phyloP scores from a whole-genome alignment of 2,888 invertebrate species.

The Ennomos erosarius region DNA sequence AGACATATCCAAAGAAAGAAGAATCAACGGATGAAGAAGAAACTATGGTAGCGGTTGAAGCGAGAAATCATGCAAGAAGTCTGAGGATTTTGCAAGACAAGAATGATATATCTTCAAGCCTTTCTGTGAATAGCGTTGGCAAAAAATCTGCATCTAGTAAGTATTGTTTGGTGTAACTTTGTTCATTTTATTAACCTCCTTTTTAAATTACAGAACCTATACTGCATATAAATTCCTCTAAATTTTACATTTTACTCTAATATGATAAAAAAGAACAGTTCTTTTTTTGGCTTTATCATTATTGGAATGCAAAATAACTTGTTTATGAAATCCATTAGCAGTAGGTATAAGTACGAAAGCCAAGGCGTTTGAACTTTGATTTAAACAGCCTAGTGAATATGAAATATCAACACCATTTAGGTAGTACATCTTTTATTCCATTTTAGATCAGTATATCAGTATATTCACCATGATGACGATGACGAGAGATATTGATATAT shows the following conservation, averaged over 20 bases:
- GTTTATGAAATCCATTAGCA: slow-evolving; percentile 18
- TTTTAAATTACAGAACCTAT: too few species aligned
- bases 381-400: slow-evolving; percentile 10
- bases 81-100: slow-evolving; percentile 67
- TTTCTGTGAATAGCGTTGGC: slow-evolving; percentile 87
- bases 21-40: slow-evolving; percentile 81
- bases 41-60: slow-evolving; percentile 87
- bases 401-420: slow-evolving; percentile 7
- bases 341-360: slow-evolving; percentile 2
- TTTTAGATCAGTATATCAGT: too few species aligned
- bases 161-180: slow-evolving; percentile 31
- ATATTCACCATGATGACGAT: too few species aligned
- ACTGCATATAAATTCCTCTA: not conserved
- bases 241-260: not conserved
- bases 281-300: not conserved
- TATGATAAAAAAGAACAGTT: slow-evolving; percentile 11
- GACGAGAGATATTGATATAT: too few species aligned
- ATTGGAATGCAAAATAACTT: slow-evolving; percentile 22
- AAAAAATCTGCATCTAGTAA: slow-evolving; percentile 75
- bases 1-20: slow-evolving; percentile 77
- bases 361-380: slow-evolving; percentile 28
- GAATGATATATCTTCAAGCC: slow-evolving; percentile 84
- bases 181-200: too few species aligned
- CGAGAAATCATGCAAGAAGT: slow-evolving; percentile 78
- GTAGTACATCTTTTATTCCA: too few species aligned